phyloP scores from a whole-genome alignment of 2,888 invertebrate species.

The Gasteruption jaculator region DNA sequence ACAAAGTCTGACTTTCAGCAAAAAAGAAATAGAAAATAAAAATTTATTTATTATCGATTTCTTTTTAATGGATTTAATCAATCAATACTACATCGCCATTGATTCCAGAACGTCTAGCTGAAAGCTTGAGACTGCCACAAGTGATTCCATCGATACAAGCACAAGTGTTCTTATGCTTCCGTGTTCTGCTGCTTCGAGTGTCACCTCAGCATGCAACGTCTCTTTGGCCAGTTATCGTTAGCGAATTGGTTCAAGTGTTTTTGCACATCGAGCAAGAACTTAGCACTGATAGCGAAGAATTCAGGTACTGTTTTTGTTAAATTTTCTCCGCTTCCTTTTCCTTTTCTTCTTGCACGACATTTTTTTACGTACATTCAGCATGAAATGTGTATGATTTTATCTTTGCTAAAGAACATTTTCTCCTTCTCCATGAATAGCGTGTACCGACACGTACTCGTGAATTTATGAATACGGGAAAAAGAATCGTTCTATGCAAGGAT shows the following conservation, averaged over 20 bases:
- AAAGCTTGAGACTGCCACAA: slow-evolving; percentile 72
- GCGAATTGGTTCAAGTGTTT: slow-evolving; percentile 86
- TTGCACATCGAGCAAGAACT: slow-evolving; percentile 82
- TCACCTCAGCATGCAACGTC: slow-evolving; percentile 81
- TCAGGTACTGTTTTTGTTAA: slow-evolving; percentile 65
- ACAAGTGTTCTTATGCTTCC: slow-evolving; percentile 83
- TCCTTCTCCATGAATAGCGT: too few species aligned
- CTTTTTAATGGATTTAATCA: not conserved
- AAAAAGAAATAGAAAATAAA: slow-evolving; percentile 1
- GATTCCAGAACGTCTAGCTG: slow-evolving; percentile 74
- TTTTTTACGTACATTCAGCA: not conserved
- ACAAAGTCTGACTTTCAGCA: not conserved
- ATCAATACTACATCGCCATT: slow-evolving; percentile 15
- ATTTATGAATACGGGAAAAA: too few species aligned
- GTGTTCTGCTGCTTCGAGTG: slow-evolving; percentile 79
- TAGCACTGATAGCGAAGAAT: slow-evolving; percentile 69
- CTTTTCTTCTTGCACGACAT: not conserved
- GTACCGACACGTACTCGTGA: too few species aligned
- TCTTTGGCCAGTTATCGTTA: slow-evolving; percentile 87
- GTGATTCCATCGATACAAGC: slow-evolving; percentile 74
- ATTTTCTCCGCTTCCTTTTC: not conserved
- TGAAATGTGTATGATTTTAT: slow-evolving; percentile 3
- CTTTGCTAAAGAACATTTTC: too few species aligned
- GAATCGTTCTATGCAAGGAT: too few species aligned
- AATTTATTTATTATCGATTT: not conserved